Base-by-base conservation (phyloP, 2,113 vertebrate genomes). In the Sinocyclocheilus anshuiensis region DNA sequence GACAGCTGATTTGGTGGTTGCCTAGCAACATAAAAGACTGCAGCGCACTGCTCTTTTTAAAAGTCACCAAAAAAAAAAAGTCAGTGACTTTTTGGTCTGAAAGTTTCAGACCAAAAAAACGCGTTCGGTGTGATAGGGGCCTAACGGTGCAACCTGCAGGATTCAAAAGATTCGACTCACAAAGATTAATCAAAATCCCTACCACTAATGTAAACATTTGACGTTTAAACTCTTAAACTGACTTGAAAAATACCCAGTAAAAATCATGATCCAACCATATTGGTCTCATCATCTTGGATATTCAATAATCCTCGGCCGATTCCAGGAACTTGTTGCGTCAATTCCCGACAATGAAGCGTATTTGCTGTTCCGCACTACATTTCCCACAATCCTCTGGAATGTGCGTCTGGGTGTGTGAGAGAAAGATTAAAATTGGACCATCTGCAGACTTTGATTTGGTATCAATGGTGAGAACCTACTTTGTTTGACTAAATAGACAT, bases 321-420 rank as follows among this genome's bases (percentile, higher is more conserved):
- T 77, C 74, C 45, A 48, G 45, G 45, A 48, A 48, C 11, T 11
- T 48, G 22, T 13, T n/a, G 26, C 16, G 1, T 1, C 0, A 2
- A 2, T 50, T 81, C 33, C 29, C 45, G 15, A 33, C 22, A 50
- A 11, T 72, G 48, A 78, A 2, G 20, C n/a, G 42, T 12, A 16
- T 29, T 10, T 45, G 15, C 39, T n/a, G 1, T 61, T 0, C 12
- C 24, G 7, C 3, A 97, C 97, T 96, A 93, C 96, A 91, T 69
- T 0, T 94, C 95, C 97, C 97, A 92, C 33, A 87, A 82, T 59
- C 2, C 83, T 11, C 4, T 6, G 16, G 79, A 24, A 55, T 18
- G 33, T 22, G 53, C n/a, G 55, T 20, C 10, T 13, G 81, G 71
- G 91, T 86, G 84, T 86, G 89, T 77, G 88, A 85, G 88, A 77